Evolutionary conservation across 2,113 vertebrate species (phyloP), one percentile per base, ranked within the genome.

Genomic region (Sylvicapra grimmia): DNA sequence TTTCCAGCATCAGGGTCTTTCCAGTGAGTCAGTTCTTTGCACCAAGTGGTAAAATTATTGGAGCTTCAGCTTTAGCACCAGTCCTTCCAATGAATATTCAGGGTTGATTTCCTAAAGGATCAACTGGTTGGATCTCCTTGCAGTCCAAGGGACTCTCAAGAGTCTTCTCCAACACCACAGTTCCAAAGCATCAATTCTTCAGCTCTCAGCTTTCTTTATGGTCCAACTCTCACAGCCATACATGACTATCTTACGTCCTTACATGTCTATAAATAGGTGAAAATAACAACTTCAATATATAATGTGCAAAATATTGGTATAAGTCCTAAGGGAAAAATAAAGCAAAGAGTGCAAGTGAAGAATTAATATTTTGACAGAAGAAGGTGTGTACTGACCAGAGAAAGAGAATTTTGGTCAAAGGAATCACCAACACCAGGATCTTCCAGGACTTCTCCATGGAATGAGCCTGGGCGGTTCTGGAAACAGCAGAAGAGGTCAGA

Each of bases 391-490:
- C 29, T 31, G 2, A 1, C 4, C 2, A 4, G 16, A 54, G 1
- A 23, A 68, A 44, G 58, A 47, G 1, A 9, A 9, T 18, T 68
- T 25, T 1, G 5, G 40, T 21, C 12, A 25, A 8, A 18, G n/a
- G n/a, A 7, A 80, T 23, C 58, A 68, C 16, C 4, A 5, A 3
- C 2, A 2, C 58, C n/a, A 18, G 15, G 15, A 14, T 3, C 9
- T 44, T 75, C 36, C 72, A 44, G 21, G 72, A 44, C 23, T 40
- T 8, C 12, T 77, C 40, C 12, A 77, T 16, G 36, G 13, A 9
- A 33, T 9, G 16, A 27, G 7, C 12, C 9, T 5, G 19, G 36
- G 27, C 0, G 1, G 53, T 21, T 5, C 33, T 21, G 23, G 1
- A 19, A 29, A 83, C 4, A 19, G 13, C 13, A 18, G 47, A 7